Conservation (phyloP, 2,113 vertebrate genomes). For the Mormyrus iriodes region DNA sequence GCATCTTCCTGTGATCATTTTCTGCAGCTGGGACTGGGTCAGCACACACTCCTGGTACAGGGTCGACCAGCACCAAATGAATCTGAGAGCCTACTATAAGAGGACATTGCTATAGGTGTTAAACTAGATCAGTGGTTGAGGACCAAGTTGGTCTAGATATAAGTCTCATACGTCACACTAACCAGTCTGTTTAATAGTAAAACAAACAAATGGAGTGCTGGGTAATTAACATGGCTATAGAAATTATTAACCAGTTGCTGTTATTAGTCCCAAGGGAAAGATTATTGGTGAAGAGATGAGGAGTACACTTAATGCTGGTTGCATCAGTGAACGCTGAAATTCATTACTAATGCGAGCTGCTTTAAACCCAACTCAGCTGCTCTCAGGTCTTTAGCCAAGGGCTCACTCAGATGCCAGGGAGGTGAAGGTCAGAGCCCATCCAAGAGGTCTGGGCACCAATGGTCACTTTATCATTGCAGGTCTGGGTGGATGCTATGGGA, state of each 20-base stretch:
- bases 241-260: not conserved
- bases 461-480: not conserved
- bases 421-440: not conserved
- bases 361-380: not conserved
- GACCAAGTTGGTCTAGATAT: not conserved
- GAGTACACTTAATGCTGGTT: not conserved
- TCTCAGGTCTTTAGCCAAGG: not conserved
- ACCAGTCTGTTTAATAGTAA: not conserved
- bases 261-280: not conserved
- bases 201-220: not conserved
- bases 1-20: not conserved
- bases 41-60: not conserved
- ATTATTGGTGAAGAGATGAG: not conserved
- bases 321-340: not conserved
- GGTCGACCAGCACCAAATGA: not conserved
- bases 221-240: not conserved
- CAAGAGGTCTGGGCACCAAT: not conserved
- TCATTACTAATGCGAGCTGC: not conserved
- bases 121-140: not conserved
- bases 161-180: not conserved
- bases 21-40: not conserved
- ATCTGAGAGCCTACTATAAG: not conserved
- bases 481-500: not conserved
- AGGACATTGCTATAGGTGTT: not conserved
- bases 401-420: not conserved